Conservation (phyloP, 2,797 vertebrate genomes). For the Syngnathus rostellatus region DNA sequence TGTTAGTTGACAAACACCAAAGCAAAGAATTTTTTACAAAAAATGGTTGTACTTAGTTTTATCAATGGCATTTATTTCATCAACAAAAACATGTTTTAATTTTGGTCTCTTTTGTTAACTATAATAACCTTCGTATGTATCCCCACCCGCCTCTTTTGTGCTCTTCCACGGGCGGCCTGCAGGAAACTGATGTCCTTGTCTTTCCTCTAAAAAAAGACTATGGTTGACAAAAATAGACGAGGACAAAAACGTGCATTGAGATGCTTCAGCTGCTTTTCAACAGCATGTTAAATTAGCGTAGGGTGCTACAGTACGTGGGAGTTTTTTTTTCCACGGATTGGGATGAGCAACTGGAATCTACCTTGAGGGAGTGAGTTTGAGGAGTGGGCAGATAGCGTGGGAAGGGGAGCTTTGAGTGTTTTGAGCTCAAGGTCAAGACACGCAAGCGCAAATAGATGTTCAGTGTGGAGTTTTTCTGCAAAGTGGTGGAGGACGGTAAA, state of each 20-base stretch:
- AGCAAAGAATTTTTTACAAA: no score
- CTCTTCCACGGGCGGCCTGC: background rate
- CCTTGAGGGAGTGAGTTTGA: constrained; percentile 42
- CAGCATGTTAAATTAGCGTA: background rate
- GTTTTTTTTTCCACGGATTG: constrained; percentile 18
- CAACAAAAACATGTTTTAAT: no score
- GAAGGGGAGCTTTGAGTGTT: constrained; percentile 15
- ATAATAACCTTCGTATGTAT: background rate
- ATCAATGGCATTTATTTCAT: no score
- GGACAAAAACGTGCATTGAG: background rate
- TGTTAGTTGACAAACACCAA: no score
- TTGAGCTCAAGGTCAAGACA: constrained; percentile 23
- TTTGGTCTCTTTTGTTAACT: no score
- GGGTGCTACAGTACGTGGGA: constrained; percentile 27
- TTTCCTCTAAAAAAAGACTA: constrained; percentile 21
- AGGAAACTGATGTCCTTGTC: constrained; percentile 24
- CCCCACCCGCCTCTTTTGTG: background rate
- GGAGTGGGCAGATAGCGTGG: constrained; percentile 39
- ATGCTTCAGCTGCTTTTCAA: background rate
- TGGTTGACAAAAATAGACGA: constrained; percentile 16
- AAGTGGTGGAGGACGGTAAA: constrained; percentile 1
- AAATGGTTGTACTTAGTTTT: no score
- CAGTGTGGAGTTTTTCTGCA: constrained; percentile 25
- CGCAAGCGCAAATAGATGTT: background rate
- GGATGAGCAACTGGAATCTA: constrained; percentile 36